phyloP scores from a whole-genome alignment of 35 echinoderm and acorn worm genomes.

The Holothuria glaberrima region DNA sequence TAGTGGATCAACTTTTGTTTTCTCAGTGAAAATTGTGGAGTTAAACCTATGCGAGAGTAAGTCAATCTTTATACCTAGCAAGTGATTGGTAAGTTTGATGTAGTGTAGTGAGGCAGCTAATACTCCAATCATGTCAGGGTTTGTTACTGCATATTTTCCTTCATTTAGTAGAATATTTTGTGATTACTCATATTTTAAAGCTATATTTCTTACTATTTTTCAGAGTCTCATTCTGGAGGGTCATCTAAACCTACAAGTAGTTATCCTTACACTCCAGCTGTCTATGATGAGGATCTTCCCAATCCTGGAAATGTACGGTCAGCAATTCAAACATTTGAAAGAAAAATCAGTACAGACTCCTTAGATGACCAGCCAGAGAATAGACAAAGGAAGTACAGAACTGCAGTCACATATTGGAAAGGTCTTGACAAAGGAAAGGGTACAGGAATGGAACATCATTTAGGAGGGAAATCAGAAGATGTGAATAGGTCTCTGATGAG shows the following conservation, averaged over 20 bases:
- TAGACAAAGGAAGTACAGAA: constrained; percentile 70
- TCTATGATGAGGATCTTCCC: constrained; percentile 41
- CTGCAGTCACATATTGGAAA: constrained; percentile 81
- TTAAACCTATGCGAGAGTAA: too few species aligned
- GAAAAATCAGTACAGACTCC: constrained; percentile 57
- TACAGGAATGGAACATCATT: neutral
- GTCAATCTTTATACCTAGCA: too few species aligned
- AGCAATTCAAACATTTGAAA: constrained; percentile 77
- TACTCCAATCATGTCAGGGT: too few species aligned
- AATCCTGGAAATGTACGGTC: constrained; percentile 61
- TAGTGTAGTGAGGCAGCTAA: neutral
- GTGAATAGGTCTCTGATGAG: constrained; percentile 68
- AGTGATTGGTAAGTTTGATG: neutral
- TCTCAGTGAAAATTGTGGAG: too few species aligned
- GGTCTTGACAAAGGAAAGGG: constrained; percentile 46
- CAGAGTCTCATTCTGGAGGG: neutral
- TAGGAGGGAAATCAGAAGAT: constrained; percentile 26
- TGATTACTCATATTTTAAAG: too few species aligned
- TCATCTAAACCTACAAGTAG: neutral
- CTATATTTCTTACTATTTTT: neutral
- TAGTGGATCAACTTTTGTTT: too few species aligned
- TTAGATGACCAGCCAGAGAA: neutral
- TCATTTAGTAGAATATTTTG: too few species aligned
- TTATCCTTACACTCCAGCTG: constrained; percentile 56
- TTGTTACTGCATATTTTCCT: too few species aligned